Evolutionary conservation across 2,113 vertebrate genomes (phyloP), one percentile per base, ranked within the genome.

Genomic region (Axis porcinus): DNA sequence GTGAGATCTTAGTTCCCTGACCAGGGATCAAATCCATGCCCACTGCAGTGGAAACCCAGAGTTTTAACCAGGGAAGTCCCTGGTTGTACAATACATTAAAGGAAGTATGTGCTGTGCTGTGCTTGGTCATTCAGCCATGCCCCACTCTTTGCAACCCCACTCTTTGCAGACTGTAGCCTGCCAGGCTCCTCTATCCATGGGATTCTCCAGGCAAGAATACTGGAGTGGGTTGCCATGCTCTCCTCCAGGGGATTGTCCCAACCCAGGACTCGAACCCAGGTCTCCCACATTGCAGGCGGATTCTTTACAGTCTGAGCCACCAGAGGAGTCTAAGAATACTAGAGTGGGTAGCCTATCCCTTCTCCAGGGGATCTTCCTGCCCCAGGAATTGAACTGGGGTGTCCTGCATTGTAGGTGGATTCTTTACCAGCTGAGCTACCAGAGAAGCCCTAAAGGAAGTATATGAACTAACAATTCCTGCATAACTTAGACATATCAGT

Each of bases 221-320:
- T 0, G 0, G n/a, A 40, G 67, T 70, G 67, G 67, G 67, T 70
- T 70, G 67, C 19, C n/a, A 23, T 70, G n/a, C 67, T n/a, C n/a
- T 40, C 67, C 67, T 70, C n/a, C 36, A 70, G 67, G 67, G n/a
- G n/a, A 70, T 23, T 23, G 10, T 23, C 67, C 67, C n/a, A 23
- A 40, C 67, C 2, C 5, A 40, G n/a, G n/a, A 3, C 19, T 23
- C 0, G 2, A 70, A 70, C 19, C n/a, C 67, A 40, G 67, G 67
- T 40, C n/a, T 70, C n/a, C 67, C 0, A 10, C 19, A 6, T 23
- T 40, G 67, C 67, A 40, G n/a, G 67, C 0, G 0, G n/a, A 23
- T 23, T 70, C 4, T 40, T 70, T 13, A 70, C 5, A 40, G 67
- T 70, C 67, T 70, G 36, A 70, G 67, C 67, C n/a, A 12, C 19